Percentiles rank a stretch among this genome's conserved stretches.
Evolutionary conservation across 2,888 invertebrate genomes (phyloP).

Genomic region (Elaeidobius kamerunicus): DNA sequence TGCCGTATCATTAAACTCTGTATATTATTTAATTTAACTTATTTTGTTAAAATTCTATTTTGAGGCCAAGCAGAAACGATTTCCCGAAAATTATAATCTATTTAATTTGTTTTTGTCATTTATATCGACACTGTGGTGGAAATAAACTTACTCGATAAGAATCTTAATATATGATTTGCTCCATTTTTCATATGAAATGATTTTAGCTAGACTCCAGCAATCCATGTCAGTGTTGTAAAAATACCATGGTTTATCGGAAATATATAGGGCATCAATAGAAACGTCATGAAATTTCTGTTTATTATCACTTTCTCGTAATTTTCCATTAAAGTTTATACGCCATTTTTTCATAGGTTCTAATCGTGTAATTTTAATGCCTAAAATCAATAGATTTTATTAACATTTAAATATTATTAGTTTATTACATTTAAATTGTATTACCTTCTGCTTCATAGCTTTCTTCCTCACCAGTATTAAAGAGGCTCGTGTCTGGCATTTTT

Average conservation of each 20-base stretch:
- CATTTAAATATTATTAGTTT: too few species aligned
- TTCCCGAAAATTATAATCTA: too few species aligned
- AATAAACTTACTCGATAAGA: constrained; percentile 60
- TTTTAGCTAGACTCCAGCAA: constrained; percentile 57
- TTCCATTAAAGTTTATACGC: constrained; percentile 62
- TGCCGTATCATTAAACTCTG: too few species aligned
- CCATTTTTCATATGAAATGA: constrained; percentile 68
- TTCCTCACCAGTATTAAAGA: constrained; percentile 52
- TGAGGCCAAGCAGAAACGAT: too few species aligned
- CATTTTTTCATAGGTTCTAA: constrained; percentile 68
- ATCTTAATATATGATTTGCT: constrained; percentile 61
- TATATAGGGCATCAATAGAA: constrained; percentile 59
- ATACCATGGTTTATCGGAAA: constrained; percentile 59
- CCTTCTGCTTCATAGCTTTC: constrained; percentile 58
- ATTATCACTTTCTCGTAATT: constrained; percentile 57
- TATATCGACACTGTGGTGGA: too few species aligned
- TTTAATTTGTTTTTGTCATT: too few species aligned
- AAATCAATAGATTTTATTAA: too few species aligned
- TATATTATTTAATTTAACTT: too few species aligned
- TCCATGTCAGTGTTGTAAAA: constrained; percentile 68
- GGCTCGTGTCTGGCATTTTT: constrained; percentile 52
- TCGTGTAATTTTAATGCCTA: constrained; percentile 55
- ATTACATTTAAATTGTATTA: background rate
- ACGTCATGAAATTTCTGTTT: constrained; percentile 51
- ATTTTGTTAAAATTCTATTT: too few species aligned